Base-by-base conservation (phyloP, 2,113 vertebrate genomes). In the Pholis gunnellus region DNA sequence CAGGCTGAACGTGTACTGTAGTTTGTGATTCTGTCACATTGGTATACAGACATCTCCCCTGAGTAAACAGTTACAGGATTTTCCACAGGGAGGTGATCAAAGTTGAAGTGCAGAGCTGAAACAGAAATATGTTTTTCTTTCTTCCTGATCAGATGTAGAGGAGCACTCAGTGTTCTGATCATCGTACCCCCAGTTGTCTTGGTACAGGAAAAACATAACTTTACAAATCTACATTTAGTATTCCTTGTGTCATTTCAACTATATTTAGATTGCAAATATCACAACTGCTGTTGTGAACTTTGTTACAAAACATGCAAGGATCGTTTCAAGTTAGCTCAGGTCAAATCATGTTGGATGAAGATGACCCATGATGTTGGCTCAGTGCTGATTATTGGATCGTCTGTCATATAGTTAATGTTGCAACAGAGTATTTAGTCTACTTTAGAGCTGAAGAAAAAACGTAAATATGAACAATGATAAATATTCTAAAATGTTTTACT, bases 51-150 rank as follows among this genome's bases (percentile, higher is more conserved):
- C n/a, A 25, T 17, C 15, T 48, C 65, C 9, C 57, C 59, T 9
- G 50, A 74, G 67, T 38, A 54, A 81, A 75, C 78, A 70, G 75
- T 46, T 67, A 15, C 75, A 54, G 64, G 52, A 5, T 75, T 73
- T 42, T 76, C 76, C 60, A 56, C 48, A 42, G 61, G 31, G 66
- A 68, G 31, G 25, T 65, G 61, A 83, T 86, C 72, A 86, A 73
- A 80, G 64, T 29, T 40, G 27, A 59, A 74, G 36, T 29, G 75
- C 60, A 40, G 70, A 7, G 40, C 75, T 64, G 22, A 60, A 36
- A 61, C 27, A 38, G 10, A 79, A 57, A 75, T 22, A 61, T 46
- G 69, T 64, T 78, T 31, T 42, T 20, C 25, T 44, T 34, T 38
- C 52, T 67, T 70, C 27, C 18, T n/a, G 40, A 63, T 76, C 60